Evolutionary conservation across 2,797 vertebrate genomes (phyloP).

Genomic region (Amblyraja radiata): DNA sequence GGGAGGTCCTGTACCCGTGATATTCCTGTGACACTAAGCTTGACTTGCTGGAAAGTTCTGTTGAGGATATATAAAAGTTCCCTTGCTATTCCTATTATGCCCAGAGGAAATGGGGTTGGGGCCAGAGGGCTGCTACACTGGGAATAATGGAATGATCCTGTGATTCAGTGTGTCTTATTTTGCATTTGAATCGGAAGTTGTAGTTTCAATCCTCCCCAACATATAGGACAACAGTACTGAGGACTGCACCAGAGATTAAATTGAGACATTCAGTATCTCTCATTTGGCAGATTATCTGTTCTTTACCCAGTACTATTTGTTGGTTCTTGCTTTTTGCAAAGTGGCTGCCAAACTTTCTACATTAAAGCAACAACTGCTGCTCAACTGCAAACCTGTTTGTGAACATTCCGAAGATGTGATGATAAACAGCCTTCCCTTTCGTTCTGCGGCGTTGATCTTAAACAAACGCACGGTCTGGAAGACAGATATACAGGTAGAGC

Average conservation of each 20-base stretch:
- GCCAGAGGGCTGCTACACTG: no score
- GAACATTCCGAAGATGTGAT: neutral
- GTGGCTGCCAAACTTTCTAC: neutral
- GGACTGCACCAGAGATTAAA: neutral
- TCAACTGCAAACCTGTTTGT: neutral
- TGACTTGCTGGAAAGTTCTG: neutral
- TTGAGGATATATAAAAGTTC: neutral
- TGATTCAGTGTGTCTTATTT: neutral
- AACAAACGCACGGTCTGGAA: neutral
- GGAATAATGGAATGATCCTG: neutral
- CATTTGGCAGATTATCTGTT: neutral
- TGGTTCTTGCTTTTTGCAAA: neutral
- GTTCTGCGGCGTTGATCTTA: neutral
- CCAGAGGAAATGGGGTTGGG: no score
- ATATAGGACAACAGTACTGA: neutral
- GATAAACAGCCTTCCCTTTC: neutral
- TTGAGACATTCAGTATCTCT: no score
- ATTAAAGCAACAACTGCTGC: neutral
- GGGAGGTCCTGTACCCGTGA: neutral
- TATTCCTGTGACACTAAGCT: neutral
- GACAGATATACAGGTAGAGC: no score
- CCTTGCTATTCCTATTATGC: no score
- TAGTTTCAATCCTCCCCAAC: neutral
- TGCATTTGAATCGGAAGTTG: neutral
- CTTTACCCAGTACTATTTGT: neutral